Base-by-base conservation (phyloP, 2,888 invertebrate species). In the Agrilus mali region DNA sequence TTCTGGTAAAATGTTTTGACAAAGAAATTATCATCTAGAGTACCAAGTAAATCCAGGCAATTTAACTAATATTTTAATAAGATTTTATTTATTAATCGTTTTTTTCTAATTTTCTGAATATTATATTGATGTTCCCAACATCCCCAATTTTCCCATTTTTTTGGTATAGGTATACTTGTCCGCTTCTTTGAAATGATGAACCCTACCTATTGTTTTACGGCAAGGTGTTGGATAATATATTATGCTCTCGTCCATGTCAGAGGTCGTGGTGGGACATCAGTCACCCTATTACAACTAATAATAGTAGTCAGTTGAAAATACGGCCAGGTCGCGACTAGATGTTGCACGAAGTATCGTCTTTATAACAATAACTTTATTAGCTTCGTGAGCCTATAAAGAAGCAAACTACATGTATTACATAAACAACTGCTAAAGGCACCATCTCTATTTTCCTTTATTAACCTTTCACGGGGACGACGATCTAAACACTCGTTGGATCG, bases 201-300 rank as follows among this genome's bases (percentile, higher is more conserved):
- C 4, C 35, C 10, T 35, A 15, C 35, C 10, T 35, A 15, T 35
- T 38, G 38, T 27, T 46, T 48, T 45, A 41, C 16, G 46, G 55
- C 50, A 56, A 63, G 60, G 61, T 63, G 63, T 60, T 61, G 60
- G 61, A 27, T 10, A 20, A 60, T 57, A 58, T 56, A 58, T 57
- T 58, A 59, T 55, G 59, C 60, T 59, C 59, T 57, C 54, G 52
- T 49, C 10, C 27, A 55, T 60, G 63, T 60, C 61, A 61, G 55
- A 61, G 63, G 63, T 61, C 60, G 52, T 55, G 54, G 57, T 58
- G 50, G 58, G 59, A 59, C 61, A 63, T 63, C 61, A 61, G 61
- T 63, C 61, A 61, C 56, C 60, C 53, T 56, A 61, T 61, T 61
- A 61, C 59, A 51, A 59, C 58, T 59, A 60, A 61, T 60, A 60